Conservation (phyloP, 2,797 vertebrate species). For the Leptodactylus fallax region DNA sequence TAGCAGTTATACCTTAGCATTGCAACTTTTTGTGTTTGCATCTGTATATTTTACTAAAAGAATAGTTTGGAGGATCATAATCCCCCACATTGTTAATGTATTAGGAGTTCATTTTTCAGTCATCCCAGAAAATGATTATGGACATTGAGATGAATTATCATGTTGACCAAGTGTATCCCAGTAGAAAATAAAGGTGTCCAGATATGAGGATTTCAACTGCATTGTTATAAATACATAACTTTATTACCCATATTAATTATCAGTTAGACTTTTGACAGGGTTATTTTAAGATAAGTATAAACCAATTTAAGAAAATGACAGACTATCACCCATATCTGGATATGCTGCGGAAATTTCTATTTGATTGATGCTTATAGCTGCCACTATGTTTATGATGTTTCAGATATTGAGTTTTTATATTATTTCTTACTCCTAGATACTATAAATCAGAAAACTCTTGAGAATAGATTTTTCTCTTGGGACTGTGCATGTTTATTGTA, state of each 20-base stretch:
- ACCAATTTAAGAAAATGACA: not conserved
- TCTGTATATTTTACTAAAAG: no score
- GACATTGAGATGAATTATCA: not conserved
- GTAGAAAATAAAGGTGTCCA: not conserved
- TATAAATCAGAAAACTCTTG: slow-evolving; percentile 8
- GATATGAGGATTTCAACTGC: no score
- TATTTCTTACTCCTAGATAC: not conserved
- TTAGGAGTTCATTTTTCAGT: not conserved
- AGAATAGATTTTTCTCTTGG: slow-evolving; percentile 24
- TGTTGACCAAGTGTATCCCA: not conserved
- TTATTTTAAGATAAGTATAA: not conserved
- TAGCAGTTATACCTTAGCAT: no score
- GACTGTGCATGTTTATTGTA: not conserved
- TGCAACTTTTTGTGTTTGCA: no score
- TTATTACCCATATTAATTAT: not conserved
- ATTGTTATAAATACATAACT: not conserved
- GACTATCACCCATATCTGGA: not conserved
- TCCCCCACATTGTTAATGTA: not conserved
- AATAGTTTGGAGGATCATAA: not conserved
- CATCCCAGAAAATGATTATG: not conserved
- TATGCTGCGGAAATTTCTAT: not conserved
- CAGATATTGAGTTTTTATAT: not conserved
- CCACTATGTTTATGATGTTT: not conserved
- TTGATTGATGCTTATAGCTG: not conserved
- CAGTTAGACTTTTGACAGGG: not conserved